phyloP scores from a whole-genome alignment of 2,113 vertebrate species.

The Eidolon helvum region DNA sequence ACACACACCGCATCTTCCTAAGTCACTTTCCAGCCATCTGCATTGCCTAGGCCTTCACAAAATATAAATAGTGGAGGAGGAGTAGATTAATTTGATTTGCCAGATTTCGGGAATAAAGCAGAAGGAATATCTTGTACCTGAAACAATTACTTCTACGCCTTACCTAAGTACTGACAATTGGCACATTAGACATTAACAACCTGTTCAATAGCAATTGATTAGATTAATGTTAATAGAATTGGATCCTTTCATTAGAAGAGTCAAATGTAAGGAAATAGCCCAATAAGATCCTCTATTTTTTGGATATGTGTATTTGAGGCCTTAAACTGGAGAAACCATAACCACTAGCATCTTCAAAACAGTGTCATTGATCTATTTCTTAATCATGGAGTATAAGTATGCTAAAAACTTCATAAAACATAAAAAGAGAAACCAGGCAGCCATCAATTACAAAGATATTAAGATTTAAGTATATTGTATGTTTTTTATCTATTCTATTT shows the following conservation, averaged over 20 bases:
- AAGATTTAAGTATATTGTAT: neutral
- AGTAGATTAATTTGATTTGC: neutral
- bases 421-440: neutral
- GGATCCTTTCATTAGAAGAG: neutral
- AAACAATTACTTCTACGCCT: neutral
- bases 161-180: neutral
- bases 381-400: neutral
- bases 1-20: neutral
- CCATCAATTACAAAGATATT: neutral
- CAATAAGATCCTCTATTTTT: neutral
- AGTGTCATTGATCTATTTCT: neutral
- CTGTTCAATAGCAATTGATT: conserved; percentile 22
- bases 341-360: neutral
- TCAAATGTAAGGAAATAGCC: neutral
- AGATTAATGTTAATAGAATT: conserved; percentile 38
- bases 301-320: neutral
- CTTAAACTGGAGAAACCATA: neutral
- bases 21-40: neutral
- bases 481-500: neutral
- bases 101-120: neutral
- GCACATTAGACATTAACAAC: neutral
- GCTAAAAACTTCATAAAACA: neutral
- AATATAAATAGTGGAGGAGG: neutral
- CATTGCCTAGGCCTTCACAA: neutral
- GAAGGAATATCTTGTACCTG: neutral